These are phyloP conservation scores for Spilosoma lubricipeda DNA, from an alignment of 2,888 invertebrate genomes.

Conservation along the genomic window DNA sequence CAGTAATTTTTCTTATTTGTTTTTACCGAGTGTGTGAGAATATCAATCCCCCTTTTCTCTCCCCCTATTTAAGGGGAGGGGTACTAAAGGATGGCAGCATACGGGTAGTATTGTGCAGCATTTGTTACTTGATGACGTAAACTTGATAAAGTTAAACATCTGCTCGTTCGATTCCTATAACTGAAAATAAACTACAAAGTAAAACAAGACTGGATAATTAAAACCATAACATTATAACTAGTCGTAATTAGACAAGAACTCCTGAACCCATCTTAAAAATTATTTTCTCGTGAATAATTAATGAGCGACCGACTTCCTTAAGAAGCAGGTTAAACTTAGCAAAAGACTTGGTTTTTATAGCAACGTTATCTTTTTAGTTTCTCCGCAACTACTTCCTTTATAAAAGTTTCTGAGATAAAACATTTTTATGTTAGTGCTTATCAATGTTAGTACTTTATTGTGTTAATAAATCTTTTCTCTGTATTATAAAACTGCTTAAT, in stretches of 20 bases:
- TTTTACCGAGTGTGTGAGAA: too few relatives aligned
- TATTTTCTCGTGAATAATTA: background rate
- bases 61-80: too few relatives aligned
- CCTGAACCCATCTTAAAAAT: background rate
- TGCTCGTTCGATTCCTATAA: too few relatives aligned
- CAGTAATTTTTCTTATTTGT: too few relatives aligned
- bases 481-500: background rate
- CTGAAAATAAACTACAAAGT: background rate
- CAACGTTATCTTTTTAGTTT: slow-evolving; percentile 42
- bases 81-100: too few relatives aligned
- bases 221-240: background rate
- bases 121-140: too few relatives aligned
- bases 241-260: background rate
- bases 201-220: background rate
- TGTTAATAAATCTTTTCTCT: background rate
- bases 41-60: too few relatives aligned
- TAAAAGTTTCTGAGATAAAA: slow-evolving; percentile 10
- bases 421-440: slow-evolving; percentile 11
- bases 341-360: slow-evolving; percentile 29
- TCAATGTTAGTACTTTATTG: background rate
- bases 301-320: slow-evolving; percentile 12
- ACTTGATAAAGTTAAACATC: too few relatives aligned
- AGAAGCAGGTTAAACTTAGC: slow-evolving; percentile 29
- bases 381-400: slow-evolving; percentile 25
- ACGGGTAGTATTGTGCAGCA: too few relatives aligned